Conservation (phyloP, 2,888 invertebrate genomes). For the Meteorus cinctellus region DNA sequence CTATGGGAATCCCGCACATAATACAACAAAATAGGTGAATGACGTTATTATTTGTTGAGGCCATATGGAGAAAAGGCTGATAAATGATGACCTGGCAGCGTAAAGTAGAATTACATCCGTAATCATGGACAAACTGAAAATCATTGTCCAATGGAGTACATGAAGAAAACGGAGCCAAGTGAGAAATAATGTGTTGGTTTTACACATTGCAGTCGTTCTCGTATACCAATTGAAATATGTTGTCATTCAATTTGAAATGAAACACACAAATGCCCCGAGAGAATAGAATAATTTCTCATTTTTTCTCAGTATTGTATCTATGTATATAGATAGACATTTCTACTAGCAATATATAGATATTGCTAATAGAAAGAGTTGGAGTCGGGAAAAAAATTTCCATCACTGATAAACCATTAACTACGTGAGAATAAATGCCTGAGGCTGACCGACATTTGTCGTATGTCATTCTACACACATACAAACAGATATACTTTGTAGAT, state of each 20-base stretch:
- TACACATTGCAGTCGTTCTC: not conserved
- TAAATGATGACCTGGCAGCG: not conserved
- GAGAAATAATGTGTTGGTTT: not conserved
- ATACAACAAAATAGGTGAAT: too few relatives aligned
- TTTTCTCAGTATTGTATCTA: not conserved
- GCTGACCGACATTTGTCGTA: slow-evolving; percentile 18
- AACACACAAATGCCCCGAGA: not conserved
- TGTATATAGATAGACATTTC: not conserved
- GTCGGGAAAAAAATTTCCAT: not conserved
- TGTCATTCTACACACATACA: not conserved
- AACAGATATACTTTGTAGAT: slow-evolving; percentile 4
- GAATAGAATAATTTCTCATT: not conserved
- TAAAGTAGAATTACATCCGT: not conserved
- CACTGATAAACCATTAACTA: not conserved
- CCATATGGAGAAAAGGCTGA: too few relatives aligned
- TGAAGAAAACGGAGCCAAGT: not conserved
- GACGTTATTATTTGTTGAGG: too few relatives aligned
- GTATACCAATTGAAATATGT: not conserved
- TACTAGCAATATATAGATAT: not conserved
- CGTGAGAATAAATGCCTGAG: slow-evolving; percentile 9
- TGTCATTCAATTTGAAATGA: not conserved
- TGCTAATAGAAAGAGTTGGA: not conserved
- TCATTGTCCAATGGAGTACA: not conserved
- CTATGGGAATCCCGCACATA: not conserved
- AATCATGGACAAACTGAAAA: not conserved